These are phyloP conservation scores for Kobus ellipsiprymnus DNA, from an alignment of 2,113 vertebrate genomes.

Conservation along the genomic window DNA sequence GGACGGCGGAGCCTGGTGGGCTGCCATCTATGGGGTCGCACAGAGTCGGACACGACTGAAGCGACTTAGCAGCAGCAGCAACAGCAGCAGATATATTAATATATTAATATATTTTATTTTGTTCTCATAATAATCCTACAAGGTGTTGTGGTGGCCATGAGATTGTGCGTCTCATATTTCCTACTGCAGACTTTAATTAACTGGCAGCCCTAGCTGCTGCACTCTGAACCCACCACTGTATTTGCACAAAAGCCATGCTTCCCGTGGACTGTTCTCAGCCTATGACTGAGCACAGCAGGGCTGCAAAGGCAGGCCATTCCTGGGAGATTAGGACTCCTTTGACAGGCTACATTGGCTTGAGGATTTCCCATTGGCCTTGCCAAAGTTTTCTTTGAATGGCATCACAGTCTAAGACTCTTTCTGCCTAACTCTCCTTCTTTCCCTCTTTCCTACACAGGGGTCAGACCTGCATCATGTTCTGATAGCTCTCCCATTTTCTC, in stretches of 20 bases:
- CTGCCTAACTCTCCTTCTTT: not conserved
- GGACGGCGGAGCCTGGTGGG: too few relatives aligned
- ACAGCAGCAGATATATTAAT: not conserved
- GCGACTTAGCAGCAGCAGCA: too few relatives aligned
- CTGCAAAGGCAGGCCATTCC: not conserved
- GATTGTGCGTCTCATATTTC: not conserved
- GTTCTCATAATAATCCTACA: not conserved
- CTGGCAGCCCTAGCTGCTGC: not conserved
- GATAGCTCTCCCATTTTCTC: not conserved
- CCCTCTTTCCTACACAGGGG: not conserved
- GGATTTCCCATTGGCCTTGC: not conserved
- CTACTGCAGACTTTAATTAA: not conserved
- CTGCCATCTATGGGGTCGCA: too few relatives aligned
- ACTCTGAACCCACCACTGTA: not conserved
- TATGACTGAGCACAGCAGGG: not conserved
- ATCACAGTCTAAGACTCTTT: not conserved
- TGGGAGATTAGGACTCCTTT: not conserved
- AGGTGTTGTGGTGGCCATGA: not conserved
- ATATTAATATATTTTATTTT: not conserved
- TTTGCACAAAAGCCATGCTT: not conserved
- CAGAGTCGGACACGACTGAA: too few relatives aligned
- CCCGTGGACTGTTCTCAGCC: not conserved
- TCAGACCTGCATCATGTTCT: not conserved
- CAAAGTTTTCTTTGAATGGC: not conserved
- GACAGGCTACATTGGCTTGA: not conserved